Conservation (phyloP, 2,888 invertebrate genomes). For the Melinaea marsaeus region DNA sequence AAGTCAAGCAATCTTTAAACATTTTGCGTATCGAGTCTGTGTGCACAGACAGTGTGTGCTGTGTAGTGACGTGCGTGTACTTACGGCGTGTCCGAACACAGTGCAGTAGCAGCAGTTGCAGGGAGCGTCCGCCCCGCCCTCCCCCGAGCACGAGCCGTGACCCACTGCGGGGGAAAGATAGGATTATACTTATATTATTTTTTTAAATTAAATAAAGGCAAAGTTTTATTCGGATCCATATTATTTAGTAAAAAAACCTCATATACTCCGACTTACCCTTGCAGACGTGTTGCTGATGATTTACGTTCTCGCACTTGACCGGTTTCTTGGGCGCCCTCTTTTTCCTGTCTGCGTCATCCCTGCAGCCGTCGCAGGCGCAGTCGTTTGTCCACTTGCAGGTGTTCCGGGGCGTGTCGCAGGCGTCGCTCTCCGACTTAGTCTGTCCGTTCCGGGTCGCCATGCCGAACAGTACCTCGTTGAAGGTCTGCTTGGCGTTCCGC, state of each 20-base stretch:
- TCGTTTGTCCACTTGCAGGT: constrained; percentile 71
- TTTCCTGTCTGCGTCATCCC: constrained; percentile 47
- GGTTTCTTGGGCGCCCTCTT: constrained; percentile 46
- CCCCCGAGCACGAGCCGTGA: constrained; percentile 50
- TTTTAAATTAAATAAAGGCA: neutral
- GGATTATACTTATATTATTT: neutral
- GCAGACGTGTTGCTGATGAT: constrained; percentile 68
- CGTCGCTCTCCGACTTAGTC: constrained; percentile 61
- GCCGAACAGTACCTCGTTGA: constrained; percentile 64
- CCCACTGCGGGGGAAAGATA: constrained; percentile 46
- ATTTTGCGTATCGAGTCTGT: neutral
- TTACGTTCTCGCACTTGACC: constrained; percentile 57
- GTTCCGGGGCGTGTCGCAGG: constrained; percentile 59
- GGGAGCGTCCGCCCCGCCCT: constrained; percentile 62
- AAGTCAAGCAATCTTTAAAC: neutral
- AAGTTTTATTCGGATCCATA: no score
- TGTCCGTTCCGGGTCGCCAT: constrained; percentile 59
- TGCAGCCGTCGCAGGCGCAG: constrained; percentile 57
- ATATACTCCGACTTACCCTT: constrained; percentile 51
- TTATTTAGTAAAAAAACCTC: no score
- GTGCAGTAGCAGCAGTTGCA: constrained; percentile 90
- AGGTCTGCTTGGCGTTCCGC: constrained; percentile 59
- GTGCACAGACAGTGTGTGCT: no score
- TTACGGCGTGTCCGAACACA: constrained; percentile 86
- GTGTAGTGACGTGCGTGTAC: constrained; percentile 29